Conservation (phyloP, 2,797 vertebrate genomes). For the Tinamus major region DNA sequence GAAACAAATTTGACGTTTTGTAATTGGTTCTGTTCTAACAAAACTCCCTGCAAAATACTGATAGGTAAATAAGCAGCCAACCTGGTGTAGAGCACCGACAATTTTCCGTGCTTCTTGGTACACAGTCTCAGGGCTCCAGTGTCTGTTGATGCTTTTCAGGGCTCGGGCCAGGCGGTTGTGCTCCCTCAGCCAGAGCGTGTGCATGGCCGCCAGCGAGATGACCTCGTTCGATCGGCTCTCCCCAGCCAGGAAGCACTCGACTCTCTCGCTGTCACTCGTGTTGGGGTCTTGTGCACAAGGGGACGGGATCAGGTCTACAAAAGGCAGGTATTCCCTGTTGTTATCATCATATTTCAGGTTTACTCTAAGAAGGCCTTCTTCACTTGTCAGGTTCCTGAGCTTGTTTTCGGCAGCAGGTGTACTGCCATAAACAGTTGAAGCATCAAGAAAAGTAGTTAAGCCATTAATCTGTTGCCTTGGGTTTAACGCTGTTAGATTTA, state of each 20-base stretch:
- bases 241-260: conserved; percentile 92
- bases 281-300: conserved; percentile 81
- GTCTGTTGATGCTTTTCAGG: conserved; percentile 83
- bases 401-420: conserved; percentile 70
- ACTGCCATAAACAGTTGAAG: conserved; percentile 90
- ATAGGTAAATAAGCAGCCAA: conserved; percentile 42
- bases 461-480: conserved; percentile 91
- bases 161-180: conserved; percentile 89
- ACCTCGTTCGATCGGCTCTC: conserved; percentile 91
- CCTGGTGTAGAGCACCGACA: conserved; percentile 94
- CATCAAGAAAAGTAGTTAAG: conserved; percentile 92
- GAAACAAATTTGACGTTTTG: not conserved
- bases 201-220: conserved; percentile 83
- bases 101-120: conserved; percentile 95
- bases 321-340: conserved; percentile 85
- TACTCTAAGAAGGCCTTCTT: conserved; percentile 85
- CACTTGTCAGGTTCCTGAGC: conserved; percentile 85
- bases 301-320: conserved; percentile 72
- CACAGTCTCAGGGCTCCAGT: conserved; percentile 86
- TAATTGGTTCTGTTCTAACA: not conserved
- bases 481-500: conserved; percentile 62
- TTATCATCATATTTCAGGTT: conserved; percentile 81
- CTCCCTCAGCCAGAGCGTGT: conserved; percentile 92
- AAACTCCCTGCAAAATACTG: not conserved
- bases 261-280: conserved; percentile 43